A percentile compares a stretch with the other conserved stretches of the same genome.
Evolutionary conservation across 2,888 invertebrate species (phyloP).

Genomic region (Auanema sp.): DNA sequence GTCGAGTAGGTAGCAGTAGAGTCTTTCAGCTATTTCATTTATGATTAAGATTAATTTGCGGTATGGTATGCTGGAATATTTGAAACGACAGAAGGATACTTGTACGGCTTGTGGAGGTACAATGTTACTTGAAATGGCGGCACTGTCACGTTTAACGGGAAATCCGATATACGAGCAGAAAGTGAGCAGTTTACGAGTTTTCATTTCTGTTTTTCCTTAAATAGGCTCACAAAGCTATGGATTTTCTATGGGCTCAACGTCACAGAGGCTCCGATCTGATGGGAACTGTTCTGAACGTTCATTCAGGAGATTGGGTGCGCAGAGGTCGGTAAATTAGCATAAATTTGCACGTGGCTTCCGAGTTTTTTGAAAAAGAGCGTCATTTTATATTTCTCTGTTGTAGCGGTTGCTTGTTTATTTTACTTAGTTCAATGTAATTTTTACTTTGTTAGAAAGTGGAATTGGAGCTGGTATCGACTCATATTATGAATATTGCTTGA

Average conservation of each 20-base stretch:
- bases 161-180: conserved; percentile 89
- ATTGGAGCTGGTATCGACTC: conserved; percentile 99
- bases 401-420: background rate
- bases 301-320: conserved; percentile 95
- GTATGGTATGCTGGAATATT: conserved; percentile 57
- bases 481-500: conserved; percentile 96
- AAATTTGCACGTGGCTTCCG: no score
- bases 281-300: conserved; percentile 95
- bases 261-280: conserved; percentile 86
- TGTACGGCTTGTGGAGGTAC: conserved; percentile 98
- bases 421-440: background rate
- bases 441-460: conserved; percentile 76
- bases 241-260: conserved; percentile 89
- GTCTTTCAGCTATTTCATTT: background rate
- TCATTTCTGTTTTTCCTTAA: background rate
- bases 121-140: conserved; percentile 95
- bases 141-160: conserved; percentile 77
- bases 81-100: conserved; percentile 53
- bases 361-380: no score
- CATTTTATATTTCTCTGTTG: no score
- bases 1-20: conserved; percentile 73
- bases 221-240: conserved; percentile 87
- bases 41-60: conserved; percentile 60
- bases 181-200: conserved; percentile 6
- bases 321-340: conserved; percentile 68